phyloP scores from a whole-genome alignment of 2,113 vertebrate genomes.

The Carassius auratus region DNA sequence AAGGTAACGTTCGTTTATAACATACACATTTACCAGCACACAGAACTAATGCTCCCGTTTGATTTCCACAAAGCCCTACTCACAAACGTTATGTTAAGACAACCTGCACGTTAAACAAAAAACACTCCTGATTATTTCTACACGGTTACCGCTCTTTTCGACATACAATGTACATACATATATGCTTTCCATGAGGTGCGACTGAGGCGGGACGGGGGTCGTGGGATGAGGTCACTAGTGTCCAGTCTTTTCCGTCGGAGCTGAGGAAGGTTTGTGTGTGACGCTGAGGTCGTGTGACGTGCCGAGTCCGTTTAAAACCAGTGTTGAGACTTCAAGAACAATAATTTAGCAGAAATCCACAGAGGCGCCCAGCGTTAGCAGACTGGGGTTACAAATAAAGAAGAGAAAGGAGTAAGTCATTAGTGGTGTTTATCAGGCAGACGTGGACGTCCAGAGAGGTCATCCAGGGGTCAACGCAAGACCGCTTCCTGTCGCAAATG shows the following conservation, averaged over 20 bases:
- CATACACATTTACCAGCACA: conserved; percentile 8
- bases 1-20: conserved; percentile 16
- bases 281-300: conserved; percentile 51
- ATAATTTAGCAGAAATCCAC: conserved; percentile 77
- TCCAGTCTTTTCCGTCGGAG: conserved; percentile 60
- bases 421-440: conserved; percentile 72
- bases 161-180: neutral
- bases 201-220: conserved; percentile 44
- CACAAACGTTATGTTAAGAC: conserved; percentile 35
- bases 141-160: too few species aligned
- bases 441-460: conserved; percentile 60
- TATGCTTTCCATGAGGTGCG: conserved; percentile 34
- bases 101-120: conserved; percentile 46
- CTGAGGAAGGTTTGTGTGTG: conserved; percentile 54
- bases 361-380: conserved; percentile 65
- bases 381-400: conserved; percentile 48
- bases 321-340: conserved; percentile 79
- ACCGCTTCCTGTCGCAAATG: conserved; percentile 18
- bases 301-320: conserved; percentile 59
- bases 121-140: neutral
- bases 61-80: conserved; percentile 9
- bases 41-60: conserved; percentile 34
- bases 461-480: neutral
- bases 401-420: conserved; percentile 61
- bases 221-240: conserved; percentile 57